Conservation (phyloP, 2,113 vertebrate species). For the Brachyhypopomus gauderio region DNA sequence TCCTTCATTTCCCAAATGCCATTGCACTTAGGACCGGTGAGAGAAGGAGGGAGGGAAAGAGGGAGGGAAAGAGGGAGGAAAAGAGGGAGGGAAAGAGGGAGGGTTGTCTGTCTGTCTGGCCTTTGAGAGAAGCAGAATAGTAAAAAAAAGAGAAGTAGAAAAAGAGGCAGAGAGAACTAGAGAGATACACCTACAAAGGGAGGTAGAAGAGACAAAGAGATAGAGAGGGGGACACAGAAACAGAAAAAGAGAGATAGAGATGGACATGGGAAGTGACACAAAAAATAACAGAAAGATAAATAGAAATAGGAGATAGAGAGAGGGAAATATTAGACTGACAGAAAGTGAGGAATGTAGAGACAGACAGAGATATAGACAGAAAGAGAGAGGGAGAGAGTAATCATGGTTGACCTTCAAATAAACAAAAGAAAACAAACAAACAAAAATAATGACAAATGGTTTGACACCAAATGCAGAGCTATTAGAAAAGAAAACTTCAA, state of each 20-base stretch:
- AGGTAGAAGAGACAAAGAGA: neutral
- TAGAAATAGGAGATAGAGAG: neutral
- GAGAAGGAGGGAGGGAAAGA: neutral
- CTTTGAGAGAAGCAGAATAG: neutral
- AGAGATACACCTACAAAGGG: neutral
- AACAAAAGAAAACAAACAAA: no score
- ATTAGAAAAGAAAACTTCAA: no score
- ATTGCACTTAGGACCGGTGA: constrained; percentile 35
- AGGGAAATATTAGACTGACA: no score
- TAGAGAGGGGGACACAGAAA: neutral
- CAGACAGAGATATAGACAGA: neutral
- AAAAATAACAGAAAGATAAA: neutral
- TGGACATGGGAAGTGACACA: no score
- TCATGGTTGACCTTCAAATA: no score
- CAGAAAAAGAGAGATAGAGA: neutral
- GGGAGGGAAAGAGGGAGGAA: neutral
- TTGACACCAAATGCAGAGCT: no score
- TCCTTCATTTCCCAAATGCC: constrained; percentile 46
- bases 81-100: neutral
- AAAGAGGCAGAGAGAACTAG: neutral
- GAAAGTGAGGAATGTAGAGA: neutral
- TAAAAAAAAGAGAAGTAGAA: neutral
- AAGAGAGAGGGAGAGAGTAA: neutral
- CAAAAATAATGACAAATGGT: no score
- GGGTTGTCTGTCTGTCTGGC: neutral